Conservation (phyloP, 1,140 invertebrate species). For the Achatina immaculata region DNA sequence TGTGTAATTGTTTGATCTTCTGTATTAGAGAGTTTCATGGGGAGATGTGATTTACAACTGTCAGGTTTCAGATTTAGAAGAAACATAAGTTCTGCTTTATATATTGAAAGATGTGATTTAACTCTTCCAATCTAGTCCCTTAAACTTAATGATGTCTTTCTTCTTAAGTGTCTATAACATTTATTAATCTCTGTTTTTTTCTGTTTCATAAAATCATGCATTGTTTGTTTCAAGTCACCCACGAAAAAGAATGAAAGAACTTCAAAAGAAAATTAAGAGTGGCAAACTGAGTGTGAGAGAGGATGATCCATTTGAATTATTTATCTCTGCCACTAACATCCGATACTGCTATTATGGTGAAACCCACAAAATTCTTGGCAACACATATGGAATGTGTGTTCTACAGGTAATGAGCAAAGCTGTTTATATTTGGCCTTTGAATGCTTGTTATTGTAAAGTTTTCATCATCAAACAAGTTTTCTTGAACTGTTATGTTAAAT, state of each 20-base stretch:
- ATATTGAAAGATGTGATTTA: too few species aligned
- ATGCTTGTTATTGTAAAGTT: too few species aligned
- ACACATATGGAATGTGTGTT: slow-evolving; percentile 97
- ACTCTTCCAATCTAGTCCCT: too few species aligned
- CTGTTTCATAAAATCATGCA: neutral
- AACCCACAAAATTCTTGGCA: slow-evolving; percentile 97
- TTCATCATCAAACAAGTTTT: neutral
- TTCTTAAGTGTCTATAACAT: too few species aligned
- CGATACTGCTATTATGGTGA: slow-evolving; percentile 97
- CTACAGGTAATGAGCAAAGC: slow-evolving; percentile 82
- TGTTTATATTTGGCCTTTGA: neutral
- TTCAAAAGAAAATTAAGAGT: slow-evolving; percentile 88
- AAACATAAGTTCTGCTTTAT: too few species aligned
- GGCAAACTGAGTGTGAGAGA: slow-evolving; percentile 93
- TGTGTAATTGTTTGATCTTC: too few species aligned
- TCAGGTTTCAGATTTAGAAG: too few species aligned
- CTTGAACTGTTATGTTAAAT: too few species aligned
- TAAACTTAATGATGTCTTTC: too few species aligned
- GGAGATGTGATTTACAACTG: too few species aligned
- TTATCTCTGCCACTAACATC: slow-evolving; percentile 95
- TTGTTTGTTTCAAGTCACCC: slow-evolving; percentile 79
- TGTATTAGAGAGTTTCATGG: too few species aligned
- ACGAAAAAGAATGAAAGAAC: slow-evolving; percentile 90
- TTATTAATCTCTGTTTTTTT: too few species aligned
- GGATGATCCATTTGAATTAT: slow-evolving; percentile 97